These are phyloP conservation scores for Anticlea derivata DNA, from an alignment of 2,888 invertebrate genomes.

Conservation along the genomic window DNA sequence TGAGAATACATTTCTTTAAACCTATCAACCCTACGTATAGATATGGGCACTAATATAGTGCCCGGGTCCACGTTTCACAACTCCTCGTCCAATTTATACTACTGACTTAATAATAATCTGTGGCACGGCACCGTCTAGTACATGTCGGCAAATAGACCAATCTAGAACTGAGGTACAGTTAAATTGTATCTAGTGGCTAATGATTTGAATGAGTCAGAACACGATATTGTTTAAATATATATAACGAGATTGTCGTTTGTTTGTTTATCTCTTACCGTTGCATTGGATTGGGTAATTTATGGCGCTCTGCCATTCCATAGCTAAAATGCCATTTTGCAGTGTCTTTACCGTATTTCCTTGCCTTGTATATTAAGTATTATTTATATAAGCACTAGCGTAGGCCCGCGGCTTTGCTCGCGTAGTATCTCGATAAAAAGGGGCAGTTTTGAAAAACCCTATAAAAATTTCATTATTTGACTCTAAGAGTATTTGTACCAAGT, in stretches of 20 bases:
- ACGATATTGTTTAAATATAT: neutral
- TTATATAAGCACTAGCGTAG: no score
- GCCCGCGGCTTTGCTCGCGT: no score
- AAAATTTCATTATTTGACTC: no score
- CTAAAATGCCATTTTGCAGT: no score
- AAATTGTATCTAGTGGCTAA: conserved; percentile 14
- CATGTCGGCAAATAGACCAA: neutral
- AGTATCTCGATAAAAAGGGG: no score
- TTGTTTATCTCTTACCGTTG: neutral
- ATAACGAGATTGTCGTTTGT: neutral
- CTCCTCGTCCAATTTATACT: conserved; percentile 14
- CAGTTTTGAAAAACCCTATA: no score
- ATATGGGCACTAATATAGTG: conserved; percentile 10
- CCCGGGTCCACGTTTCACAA: conserved; percentile 17
- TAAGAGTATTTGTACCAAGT: no score
- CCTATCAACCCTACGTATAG: conserved; percentile 17
- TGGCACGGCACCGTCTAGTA: neutral
- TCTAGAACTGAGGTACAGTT: neutral
- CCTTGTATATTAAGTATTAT: no score
- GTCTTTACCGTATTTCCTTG: no score
- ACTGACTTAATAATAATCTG: conserved; percentile 3
- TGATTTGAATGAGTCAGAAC: conserved; percentile 6
- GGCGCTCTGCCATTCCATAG: no score
- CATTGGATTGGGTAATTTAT: no score
- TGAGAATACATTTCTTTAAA: no score